Percentiles rank a stretch among this genome's conserved stretches.
Evolutionary conservation across 2,113 vertebrate species (phyloP).

Genomic region (Xenopus borealis): DNA sequence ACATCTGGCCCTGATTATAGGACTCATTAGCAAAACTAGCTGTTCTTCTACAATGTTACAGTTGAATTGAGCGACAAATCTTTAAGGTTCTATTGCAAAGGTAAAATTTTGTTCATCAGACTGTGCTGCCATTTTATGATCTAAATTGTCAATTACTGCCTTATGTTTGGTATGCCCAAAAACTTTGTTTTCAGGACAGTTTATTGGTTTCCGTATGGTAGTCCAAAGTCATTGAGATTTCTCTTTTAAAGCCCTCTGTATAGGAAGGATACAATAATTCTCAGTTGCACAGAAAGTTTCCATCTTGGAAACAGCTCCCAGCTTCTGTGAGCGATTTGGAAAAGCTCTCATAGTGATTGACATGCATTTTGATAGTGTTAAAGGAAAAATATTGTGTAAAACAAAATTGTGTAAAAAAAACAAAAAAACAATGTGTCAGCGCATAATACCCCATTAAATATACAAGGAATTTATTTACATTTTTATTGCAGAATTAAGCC

Average conservation of each 20-base stretch:
- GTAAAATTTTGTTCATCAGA: neutral
- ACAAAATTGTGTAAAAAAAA: too few species aligned
- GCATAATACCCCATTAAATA: too few species aligned
- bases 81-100: neutral
- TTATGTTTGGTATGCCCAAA: neutral
- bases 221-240: slow-evolving; percentile 5
- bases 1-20: too few species aligned
- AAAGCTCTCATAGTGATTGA: slow-evolving; percentile 72
- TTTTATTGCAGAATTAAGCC: too few species aligned
- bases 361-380: too few species aligned
- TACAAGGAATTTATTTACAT: too few species aligned
- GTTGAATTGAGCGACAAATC: neutral
- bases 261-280: neutral
- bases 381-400: too few species aligned
- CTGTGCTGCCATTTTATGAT: too few species aligned
- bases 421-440: too few species aligned
- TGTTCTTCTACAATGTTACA: neutral
- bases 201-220: neutral
- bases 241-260: neutral
- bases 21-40: neutral
- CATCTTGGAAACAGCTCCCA: slow-evolving; percentile 31
- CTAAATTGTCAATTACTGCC: too few species aligned
- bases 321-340: slow-evolving; percentile 52
- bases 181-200: neutral
- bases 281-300: slow-evolving; percentile 1